Evolutionary conservation across 2,888 invertebrate genomes (phyloP).

Genomic region (Caenorhabditis parvicauda): DNA sequence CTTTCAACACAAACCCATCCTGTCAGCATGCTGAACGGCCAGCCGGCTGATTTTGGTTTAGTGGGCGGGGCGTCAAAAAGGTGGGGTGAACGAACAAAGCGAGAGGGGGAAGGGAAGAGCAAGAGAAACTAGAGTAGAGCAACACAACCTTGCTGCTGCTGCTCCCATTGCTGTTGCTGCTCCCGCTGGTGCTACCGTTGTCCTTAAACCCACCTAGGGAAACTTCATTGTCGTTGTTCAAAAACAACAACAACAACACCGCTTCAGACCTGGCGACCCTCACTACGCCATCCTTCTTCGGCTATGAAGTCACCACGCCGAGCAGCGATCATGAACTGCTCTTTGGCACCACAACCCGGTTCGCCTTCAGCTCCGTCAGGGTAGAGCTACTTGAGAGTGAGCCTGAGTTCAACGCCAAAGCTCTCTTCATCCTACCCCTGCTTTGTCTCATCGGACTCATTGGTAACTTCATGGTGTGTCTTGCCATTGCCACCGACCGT

Average conservation of each 20-base stretch:
- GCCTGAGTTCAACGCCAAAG: constrained; percentile 40
- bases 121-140: too few relatives aligned
- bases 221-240: background rate
- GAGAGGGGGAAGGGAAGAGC: too few relatives aligned
- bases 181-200: too few relatives aligned
- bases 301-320: background rate
- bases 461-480: constrained; percentile 71
- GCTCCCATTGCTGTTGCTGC: too few relatives aligned
- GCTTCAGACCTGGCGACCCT: background rate
- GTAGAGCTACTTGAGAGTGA: constrained; percentile 9
- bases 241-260: background rate
- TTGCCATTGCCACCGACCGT: constrained; percentile 86
- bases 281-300: constrained; percentile 17
- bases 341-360: constrained; percentile 6
- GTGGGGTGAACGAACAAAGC: background rate
- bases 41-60: too few relatives aligned
- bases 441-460: constrained; percentile 52
- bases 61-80: too few relatives aligned
- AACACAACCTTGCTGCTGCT: too few relatives aligned
- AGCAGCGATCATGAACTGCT: background rate
- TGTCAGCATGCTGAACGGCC: too few relatives aligned
- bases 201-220: too few relatives aligned
- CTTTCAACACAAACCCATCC: too few relatives aligned
- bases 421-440: constrained; percentile 49
- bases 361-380: constrained; percentile 12